These are phyloP conservation scores for Scaptodrosophila lebanonensis DNA, from an alignment of 1,140 invertebrate genomes.

Conservation along the genomic window DNA sequence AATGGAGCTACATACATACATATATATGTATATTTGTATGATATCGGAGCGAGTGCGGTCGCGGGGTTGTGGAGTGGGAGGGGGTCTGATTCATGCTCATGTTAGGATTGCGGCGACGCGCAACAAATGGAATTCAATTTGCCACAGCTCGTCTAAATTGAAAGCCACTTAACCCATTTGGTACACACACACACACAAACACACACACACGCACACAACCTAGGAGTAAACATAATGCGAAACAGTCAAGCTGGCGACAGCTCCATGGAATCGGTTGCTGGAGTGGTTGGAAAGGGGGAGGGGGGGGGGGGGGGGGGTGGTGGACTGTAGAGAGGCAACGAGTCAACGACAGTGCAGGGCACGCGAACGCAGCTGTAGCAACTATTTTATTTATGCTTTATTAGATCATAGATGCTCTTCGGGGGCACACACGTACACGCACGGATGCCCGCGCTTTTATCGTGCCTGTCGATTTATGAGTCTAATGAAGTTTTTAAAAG, in stretches of 20 bases:
- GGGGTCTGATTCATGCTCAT: constrained; percentile 7
- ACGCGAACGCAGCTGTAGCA: too few species aligned
- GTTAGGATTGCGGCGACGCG: constrained; percentile 37
- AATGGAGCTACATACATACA: too few species aligned
- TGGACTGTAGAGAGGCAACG: too few species aligned
- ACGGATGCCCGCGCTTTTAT: not conserved
- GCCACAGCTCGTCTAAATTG: constrained; percentile 48
- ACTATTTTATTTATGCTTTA: constrained; percentile 29
- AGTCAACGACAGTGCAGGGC: too few species aligned
- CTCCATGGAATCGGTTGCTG: constrained; percentile 20
- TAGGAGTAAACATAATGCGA: constrained; percentile 68
- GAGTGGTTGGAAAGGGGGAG: not conserved
- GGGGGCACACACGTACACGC: not conserved
- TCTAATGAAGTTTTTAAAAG: constrained; percentile 46
- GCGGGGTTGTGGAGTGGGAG: constrained; percentile 26
- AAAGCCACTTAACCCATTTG: constrained; percentile 72
- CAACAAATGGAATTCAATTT: constrained; percentile 42
- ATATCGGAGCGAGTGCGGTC: too few species aligned
- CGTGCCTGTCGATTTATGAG: constrained; percentile 7
- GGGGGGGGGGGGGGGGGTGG: not conserved
- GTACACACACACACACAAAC: too few species aligned
- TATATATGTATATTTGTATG: too few species aligned
- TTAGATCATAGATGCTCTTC: constrained; percentile 43
- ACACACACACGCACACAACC: too few species aligned
- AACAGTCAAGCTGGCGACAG: constrained; percentile 44